Conservation (phyloP, 2,888 invertebrate genomes). For the Lasiommata megera region DNA sequence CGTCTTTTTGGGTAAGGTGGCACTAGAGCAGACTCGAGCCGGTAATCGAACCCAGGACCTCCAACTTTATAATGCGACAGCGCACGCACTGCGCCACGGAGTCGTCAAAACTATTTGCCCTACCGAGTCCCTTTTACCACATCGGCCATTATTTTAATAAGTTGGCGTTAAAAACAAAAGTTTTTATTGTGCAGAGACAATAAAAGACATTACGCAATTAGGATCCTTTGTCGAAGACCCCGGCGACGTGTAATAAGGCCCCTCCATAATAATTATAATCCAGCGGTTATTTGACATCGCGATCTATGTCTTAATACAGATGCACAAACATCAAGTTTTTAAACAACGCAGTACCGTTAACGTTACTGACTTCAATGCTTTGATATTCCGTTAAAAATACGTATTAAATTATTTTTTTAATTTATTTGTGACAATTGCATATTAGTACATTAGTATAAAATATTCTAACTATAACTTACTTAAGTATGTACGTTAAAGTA, state of each 20-base stretch:
- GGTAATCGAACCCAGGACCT: no score
- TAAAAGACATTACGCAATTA: slow-evolving; percentile 30
- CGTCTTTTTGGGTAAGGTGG: no score
- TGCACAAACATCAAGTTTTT: slow-evolving; percentile 13
- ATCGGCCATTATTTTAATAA: slow-evolving; percentile 6
- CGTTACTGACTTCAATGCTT: slow-evolving; percentile 9
- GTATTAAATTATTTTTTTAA: background rate
- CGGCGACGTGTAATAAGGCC: background rate
- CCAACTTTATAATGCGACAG: no score
- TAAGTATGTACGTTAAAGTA: no score
- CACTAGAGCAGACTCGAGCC: no score
- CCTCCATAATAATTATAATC: slow-evolving; percentile 29
- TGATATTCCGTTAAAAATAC: background rate
- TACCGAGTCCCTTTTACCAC: background rate
- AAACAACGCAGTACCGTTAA: background rate
- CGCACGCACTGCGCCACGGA: no score
- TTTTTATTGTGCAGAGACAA: slow-evolving; percentile 18
- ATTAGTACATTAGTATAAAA: no score
- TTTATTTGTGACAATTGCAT: no score
- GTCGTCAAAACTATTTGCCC: no score
- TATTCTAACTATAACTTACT: no score
- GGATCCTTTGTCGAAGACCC: slow-evolving; percentile 19
- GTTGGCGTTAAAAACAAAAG: slow-evolving; percentile 18
- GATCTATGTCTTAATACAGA: slow-evolving; percentile 15
- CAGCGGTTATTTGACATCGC: slow-evolving; percentile 3